phyloP scores from a whole-genome alignment of 2,888 invertebrate genomes.

The Scaptomyza reducta region DNA sequence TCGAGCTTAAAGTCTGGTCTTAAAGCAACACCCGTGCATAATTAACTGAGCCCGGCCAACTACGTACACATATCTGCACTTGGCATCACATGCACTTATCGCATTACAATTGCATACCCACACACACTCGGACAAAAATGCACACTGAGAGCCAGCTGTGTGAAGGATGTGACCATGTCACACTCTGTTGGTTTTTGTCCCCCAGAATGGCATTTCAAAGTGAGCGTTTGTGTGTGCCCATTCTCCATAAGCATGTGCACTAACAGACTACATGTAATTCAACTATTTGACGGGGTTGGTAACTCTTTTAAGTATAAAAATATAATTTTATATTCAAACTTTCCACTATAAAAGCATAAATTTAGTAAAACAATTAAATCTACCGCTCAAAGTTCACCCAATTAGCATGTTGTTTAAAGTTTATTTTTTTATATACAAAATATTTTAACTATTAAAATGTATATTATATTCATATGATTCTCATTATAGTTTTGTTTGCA shows the following conservation, averaged over 20 bases:
- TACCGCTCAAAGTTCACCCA: not conserved
- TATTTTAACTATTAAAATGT: constrained; percentile 5
- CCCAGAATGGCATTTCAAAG: constrained; percentile 55
- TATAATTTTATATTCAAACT: too few relatives aligned
- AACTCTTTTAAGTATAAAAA: too few relatives aligned
- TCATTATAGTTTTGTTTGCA: constrained; percentile 49
- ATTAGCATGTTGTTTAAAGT: too few relatives aligned
- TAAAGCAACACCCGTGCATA: constrained; percentile 67
- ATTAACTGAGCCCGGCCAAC: constrained; percentile 60
- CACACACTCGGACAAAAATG: constrained; percentile 12
- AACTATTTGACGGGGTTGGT: not conserved
- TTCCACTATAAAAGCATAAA: too few relatives aligned
- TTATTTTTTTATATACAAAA: not conserved
- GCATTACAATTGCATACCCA: constrained; percentile 37
- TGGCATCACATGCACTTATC: constrained; percentile 52
- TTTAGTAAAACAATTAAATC: not conserved
- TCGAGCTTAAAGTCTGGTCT: constrained; percentile 62
- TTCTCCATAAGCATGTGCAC: constrained; percentile 36
- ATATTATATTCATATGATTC: constrained; percentile 23
- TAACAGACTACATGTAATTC: not conserved
- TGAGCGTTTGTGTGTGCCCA: constrained; percentile 35
- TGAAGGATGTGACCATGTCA: constrained; percentile 79
- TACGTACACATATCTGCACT: constrained; percentile 40
- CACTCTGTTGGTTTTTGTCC: constrained; percentile 71
- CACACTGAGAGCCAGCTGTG: constrained; percentile 35